These are phyloP conservation scores for Geotrypetes seraphini DNA, from an alignment of 2,797 vertebrate species.

Conservation along the genomic window DNA sequence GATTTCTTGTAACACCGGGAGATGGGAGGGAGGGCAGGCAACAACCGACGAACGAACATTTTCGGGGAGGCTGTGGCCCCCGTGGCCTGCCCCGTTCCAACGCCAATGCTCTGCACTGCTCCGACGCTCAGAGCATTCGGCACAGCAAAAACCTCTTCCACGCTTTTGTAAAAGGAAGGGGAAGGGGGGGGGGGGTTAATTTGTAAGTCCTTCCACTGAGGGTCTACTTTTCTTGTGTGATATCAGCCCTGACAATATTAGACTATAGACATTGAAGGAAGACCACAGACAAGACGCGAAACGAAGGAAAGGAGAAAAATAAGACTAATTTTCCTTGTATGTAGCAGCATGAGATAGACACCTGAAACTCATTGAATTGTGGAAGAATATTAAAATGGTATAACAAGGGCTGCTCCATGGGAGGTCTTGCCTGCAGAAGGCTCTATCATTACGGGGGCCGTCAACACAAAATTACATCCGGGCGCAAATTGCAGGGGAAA, in stretches of 20 bases:
- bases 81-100: too few species aligned
- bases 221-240: too few species aligned
- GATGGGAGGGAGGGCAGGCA: too few species aligned
- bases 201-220: too few species aligned
- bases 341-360: not conserved
- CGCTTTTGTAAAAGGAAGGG: too few species aligned
- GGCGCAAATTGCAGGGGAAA: slow-evolving; percentile 7
- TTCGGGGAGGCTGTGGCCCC: too few species aligned
- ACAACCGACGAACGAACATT: too few species aligned
- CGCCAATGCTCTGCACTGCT: too few species aligned
- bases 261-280: not conserved
- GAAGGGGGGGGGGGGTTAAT: too few species aligned
- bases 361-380: not conserved
- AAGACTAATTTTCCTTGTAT: not conserved
- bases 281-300: not conserved
- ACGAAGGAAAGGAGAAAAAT: not conserved
- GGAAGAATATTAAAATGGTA: not conserved
- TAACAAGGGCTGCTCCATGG: not conserved
- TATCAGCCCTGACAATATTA: not conserved
- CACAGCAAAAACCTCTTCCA: too few species aligned
- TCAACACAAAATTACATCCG: not conserved
- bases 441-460: slow-evolving; percentile 3
- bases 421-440: not conserved
- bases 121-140: too few species aligned
- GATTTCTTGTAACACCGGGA: too few species aligned